Base-by-base conservation (phyloP, 2,797 vertebrate genomes). In the Gymnoscopelus microlampas region DNA sequence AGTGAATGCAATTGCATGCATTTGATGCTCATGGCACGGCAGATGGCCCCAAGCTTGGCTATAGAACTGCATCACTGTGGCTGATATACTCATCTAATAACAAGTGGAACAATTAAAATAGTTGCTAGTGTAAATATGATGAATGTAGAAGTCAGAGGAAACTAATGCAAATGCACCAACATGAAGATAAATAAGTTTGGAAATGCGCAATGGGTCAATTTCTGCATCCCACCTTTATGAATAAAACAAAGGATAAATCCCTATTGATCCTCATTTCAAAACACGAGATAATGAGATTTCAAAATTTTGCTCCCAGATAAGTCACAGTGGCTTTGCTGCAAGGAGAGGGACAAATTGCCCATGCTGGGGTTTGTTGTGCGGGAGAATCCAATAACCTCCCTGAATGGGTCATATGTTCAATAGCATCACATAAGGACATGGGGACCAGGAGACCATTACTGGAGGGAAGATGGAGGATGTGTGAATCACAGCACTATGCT, bases 1-100 rank as follows among this genome's bases (percentile, higher is more conserved):
- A 91, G 91, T 92, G 94, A 94, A 94, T 53, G 91, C 93, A 95
- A 95, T 95, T 75, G 65, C 66, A 87, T 69, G 75, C 75, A 65
- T 32, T 39, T 59, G 86, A 90, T 93, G 93, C 93, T 94, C 94
- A 91, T 88, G 94, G 94, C 91, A 83, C 85, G 90, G 86, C 82
- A 79, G 85, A 90, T 91, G 87, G 88, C 85, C 91, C 89, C 81
- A 85, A 90, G 93, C 92, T 93, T 93, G 91, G 77, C 59, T 90
- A 39, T 84, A 77, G 88, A 89, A 92, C 90, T 89, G 83, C 86
- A 89, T 84, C 50, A 76, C 72, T 5, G 77, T 88, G 86, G 85
- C 87, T 89, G 24, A 23, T 29, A 29, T 76, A 78, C 58, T 3
- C 53, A 3, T 35, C 32, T 15, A 32, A 3, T 39, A 60, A 39